Evolutionary conservation across 1,140 invertebrate species (phyloP), one percentile per base, ranked within the genome.

Genomic region (Panulirus ornatus): DNA sequence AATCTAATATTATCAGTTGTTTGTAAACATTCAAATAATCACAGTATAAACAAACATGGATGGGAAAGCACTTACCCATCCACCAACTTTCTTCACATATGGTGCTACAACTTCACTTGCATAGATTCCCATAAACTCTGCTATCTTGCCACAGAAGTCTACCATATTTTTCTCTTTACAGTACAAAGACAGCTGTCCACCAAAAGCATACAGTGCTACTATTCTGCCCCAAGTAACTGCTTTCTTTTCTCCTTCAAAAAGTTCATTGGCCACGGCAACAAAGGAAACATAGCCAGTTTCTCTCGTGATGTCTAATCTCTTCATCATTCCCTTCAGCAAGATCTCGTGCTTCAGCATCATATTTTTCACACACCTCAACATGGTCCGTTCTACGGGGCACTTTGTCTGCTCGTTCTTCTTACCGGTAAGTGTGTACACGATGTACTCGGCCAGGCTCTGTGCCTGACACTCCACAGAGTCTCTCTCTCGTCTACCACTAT

Each of bases 151-250:
- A 27, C 92, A 92, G 86, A 92, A 93, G 44, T 93, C 92, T 73
- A 78, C 91, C 47, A 93, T 93, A 85, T 94, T 93, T 81, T 94
- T 93, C 71, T 95, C 94, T 51, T 94, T 93, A 38, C 94, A 95
- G 93, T 95, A 94, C 0, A 95, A 92, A 0, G 95, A 95, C 16
- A 96, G 92, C 84, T 95, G 94, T 42, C 95, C 94, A 93, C 95
- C 95, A 93, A 96, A 96, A 14, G 95, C 95, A 92, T 95, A 96
- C 2, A 96, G 93, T 88, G 95, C 95, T n/a, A 96, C 94, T 73
- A 96, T 95, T 91, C 95, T 94, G 9, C 95, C 95, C 95, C 95
- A 96, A 87, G 95, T 95, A 73, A 95, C 94, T 8, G n/a, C 40
- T 78, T 70, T 73, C 44, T 88, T 92, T 16, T 87, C 88, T 30